These are phyloP conservation scores for Lophotriccus pileatus DNA, from an alignment of 2,797 vertebrate genomes.

Conservation along the genomic window DNA sequence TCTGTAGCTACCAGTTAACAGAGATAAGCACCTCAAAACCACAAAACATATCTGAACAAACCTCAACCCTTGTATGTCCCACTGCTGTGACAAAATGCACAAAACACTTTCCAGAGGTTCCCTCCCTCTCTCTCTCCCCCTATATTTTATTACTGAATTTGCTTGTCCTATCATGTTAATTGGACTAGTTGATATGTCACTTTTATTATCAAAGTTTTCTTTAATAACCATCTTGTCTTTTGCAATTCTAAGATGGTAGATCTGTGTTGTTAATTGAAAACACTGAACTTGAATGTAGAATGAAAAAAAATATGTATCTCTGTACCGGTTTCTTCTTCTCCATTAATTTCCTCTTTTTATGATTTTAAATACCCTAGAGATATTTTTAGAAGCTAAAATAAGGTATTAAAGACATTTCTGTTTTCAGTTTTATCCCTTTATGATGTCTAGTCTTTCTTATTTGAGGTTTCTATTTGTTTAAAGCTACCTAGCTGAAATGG, in stretches of 20 bases:
- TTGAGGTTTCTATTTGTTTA: constrained; percentile 19
- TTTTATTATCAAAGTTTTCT: not conserved
- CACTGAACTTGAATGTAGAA: not conserved
- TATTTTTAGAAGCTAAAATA: constrained; percentile 11
- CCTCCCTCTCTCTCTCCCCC: not conserved
- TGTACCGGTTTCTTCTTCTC: not conserved
- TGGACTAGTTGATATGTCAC: not conserved
- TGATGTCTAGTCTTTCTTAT: not conserved
- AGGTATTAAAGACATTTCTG: constrained; percentile 17
- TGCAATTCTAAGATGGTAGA: not conserved
- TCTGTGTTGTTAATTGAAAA: not conserved
- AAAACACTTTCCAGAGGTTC: not conserved
- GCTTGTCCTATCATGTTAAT: not conserved
- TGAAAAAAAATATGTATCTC: not conserved
- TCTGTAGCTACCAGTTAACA: not conserved
- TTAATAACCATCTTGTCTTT: not conserved
- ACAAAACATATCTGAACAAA: not conserved
- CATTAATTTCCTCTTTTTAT: not conserved
- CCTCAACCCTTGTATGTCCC: not conserved
- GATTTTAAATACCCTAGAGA: not conserved
- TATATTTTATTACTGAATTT: not conserved
- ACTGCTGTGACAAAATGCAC: not conserved
- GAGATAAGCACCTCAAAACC: not conserved
- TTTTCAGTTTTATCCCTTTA: not conserved
- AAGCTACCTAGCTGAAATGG: constrained; percentile 1